Base-by-base conservation (phyloP, 2,888 invertebrate species). In the Philhelius pedissequus region DNA sequence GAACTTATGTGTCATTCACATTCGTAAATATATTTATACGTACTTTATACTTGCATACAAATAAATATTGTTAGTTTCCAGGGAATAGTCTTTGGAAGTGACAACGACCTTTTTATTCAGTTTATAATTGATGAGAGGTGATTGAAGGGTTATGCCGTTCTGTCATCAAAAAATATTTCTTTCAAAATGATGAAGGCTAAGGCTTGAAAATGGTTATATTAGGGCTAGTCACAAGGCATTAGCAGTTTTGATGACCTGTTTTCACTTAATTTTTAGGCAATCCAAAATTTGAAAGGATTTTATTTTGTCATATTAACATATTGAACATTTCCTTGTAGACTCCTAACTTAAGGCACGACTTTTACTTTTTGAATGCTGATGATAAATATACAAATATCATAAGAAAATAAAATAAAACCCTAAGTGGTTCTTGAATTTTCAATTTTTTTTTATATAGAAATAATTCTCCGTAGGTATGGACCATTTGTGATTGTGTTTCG, bases 1-100 rank as follows among this genome's bases (percentile, higher is more conserved):
- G 76, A 81, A 64, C 58, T 66, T 71, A 76, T 30, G 58, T 76
- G 70, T 81, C 81, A 58, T 75, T 76, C 40, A 62, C 70, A 81
- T 56, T 32, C 54, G 62, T 13, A 4, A 11, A 11, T 25, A 52
- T 20, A n/a, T n/a, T n/a, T n/a, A n/a, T 11, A 48, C 9, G 15
- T 11, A 45, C 9, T 13, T 13, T 13, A 40, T 15, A 45, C 2
- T 5, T 6, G 6, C 11, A 1, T 22, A 45, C 20, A 4, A 4
- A 5, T 45, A 22, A 9, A 22, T 22, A 6, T 48, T 48, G 13
- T 22, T 45, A 48, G 48, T 13, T 48, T 48, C 22, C 22, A 48
- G 48, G 48, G 48, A 48, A 48, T 48, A 40, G 40, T 40, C n/a
- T 15, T 40, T 38, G 25, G 13, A 48, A 22, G 48, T 48, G 48